Evolutionary conservation across 1,140 invertebrate species (phyloP), one percentile per base, ranked within the genome.

Genomic region (Trypoxylus dichotomus): DNA sequence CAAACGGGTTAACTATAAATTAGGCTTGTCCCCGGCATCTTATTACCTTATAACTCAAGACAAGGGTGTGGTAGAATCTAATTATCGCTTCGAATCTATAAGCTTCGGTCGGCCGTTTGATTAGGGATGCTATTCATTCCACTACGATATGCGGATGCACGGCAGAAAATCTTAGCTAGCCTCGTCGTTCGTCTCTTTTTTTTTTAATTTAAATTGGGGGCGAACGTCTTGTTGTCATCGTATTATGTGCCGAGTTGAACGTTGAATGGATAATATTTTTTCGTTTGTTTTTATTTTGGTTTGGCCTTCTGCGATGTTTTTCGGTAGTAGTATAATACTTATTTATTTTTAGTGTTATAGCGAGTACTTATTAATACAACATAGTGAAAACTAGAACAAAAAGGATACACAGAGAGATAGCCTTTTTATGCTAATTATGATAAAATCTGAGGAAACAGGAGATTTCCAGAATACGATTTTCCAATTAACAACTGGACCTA

Each of bases 11-110:
- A 81, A 83, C 83, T 82, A 84, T 84, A 84, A 84, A 84, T 84
- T 84, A 83, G 79, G 75, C 82, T 80, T 82, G 81, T 81, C 80
- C 32, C 79, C 79, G 78, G 79, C 80, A 75, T 83, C 83, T 83
- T 83, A 84, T 84, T 84, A 84, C 82, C 80, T 83, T 83, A 83
- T 83, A 84, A 84, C 83, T 84, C 81, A 83, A 82, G 82, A 83
- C 82, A 81, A 83, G 82, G 82, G 82, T 83, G 83, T 84, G 82
- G 80, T 79, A 73, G 80, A 81, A 83, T 83, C 80, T 83, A 84
- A 84, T 84, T 84, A 84, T 84, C 81, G 80, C 79, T 77, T 79
- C 13, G 73, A 82, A 83, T 84, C 83, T 82, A 83, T 84, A 83
- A 82, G 81, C 82, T 80, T 79, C 79, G 79, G 78, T 76, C 78